Evolutionary conservation across 2,113 vertebrate species (phyloP).

Genomic region (Irena cyanogastra): DNA sequence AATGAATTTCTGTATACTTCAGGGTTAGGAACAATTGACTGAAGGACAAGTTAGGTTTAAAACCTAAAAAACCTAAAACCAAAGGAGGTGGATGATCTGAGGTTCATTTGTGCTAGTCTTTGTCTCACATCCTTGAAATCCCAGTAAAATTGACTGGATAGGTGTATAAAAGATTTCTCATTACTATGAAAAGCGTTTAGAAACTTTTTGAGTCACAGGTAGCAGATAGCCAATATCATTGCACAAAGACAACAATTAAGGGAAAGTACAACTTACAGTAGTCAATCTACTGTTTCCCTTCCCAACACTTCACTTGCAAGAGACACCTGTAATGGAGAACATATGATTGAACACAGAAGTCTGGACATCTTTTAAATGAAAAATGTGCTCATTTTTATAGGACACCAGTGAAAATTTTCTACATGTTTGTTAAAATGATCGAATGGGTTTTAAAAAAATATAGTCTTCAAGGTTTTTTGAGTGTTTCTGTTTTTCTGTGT

Average conservation of each 20-base stretch:
- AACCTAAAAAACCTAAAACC: neutral
- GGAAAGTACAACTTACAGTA: rapidly evolving
- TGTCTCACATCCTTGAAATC: neutral
- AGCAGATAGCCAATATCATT: neutral
- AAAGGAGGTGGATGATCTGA: neutral
- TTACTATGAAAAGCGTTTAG: neutral
- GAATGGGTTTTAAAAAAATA: neutral
- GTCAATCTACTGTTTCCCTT: neutral
- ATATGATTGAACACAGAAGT: neutral
- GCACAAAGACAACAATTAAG: neutral
- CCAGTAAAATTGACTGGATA: neutral
- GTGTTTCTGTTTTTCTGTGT: neutral
- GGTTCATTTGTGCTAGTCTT: neutral
- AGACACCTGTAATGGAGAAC: neutral
- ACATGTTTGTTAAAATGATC: neutral
- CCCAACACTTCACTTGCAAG: neutral
- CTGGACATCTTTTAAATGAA: neutral
- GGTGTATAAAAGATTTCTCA: neutral
- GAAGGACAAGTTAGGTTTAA: neutral
- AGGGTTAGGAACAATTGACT: constrained; percentile 1
- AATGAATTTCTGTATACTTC: constrained; percentile 12
- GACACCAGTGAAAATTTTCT: neutral
- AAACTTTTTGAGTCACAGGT: neutral
- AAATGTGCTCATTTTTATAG: neutral
- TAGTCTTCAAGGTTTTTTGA: neutral